Evolutionary conservation across 1,140 invertebrate genomes (phyloP).

Genomic region (Mizuhopecten yessoensis): DNA sequence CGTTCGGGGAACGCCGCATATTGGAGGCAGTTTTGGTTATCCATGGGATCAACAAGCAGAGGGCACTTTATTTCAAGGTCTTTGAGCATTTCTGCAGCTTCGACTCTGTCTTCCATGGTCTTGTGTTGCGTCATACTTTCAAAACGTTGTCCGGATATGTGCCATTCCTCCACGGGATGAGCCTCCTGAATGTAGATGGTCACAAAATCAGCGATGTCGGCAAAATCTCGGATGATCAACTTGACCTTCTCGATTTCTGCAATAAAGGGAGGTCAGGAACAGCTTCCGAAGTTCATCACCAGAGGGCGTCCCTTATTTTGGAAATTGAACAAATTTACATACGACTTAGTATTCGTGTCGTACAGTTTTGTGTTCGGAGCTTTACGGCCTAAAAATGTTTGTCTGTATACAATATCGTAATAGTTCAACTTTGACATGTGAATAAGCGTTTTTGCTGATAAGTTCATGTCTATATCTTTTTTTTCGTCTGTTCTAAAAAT

Average conservation of each 20-base stretch:
- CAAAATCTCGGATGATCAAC: slow-evolving; percentile 64
- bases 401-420: neutral
- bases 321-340: slow-evolving; percentile 65
- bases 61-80: slow-evolving; percentile 42
- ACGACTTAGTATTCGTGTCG: slow-evolving; percentile 50
- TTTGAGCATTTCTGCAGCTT: slow-evolving; percentile 47
- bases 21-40: slow-evolving; percentile 47
- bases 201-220: slow-evolving; percentile 69
- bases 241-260: slow-evolving; percentile 67
- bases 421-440: neutral
- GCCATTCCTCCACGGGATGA: slow-evolving; percentile 53
- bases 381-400: slow-evolving; percentile 41
- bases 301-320: slow-evolving; percentile 65
- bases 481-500: no score
- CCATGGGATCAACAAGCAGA: slow-evolving; percentile 66
- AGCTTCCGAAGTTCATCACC: slow-evolving; percentile 76
- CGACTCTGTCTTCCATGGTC: no score
- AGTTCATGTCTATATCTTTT: neutral
- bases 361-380: slow-evolving; percentile 58
- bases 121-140: neutral
- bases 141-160: neutral
- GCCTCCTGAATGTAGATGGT: slow-evolving; percentile 74
- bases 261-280: slow-evolving; percentile 76
- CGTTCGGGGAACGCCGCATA: slow-evolving; percentile 63
- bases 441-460: neutral